phyloP scores from a whole-genome alignment of 2,113 vertebrate genomes.

The Peromyscus maniculatus region DNA sequence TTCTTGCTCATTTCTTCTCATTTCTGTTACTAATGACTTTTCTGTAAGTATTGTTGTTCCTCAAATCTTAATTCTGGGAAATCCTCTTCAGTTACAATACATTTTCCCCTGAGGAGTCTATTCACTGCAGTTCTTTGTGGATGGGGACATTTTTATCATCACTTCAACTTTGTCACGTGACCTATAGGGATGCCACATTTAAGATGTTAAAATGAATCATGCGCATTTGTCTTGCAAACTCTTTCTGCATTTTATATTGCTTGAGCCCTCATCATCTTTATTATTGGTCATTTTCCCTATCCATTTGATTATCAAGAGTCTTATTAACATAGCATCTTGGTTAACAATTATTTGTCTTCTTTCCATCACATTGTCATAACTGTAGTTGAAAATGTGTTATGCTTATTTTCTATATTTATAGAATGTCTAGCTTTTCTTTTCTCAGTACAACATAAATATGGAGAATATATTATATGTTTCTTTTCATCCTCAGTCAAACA shows the following conservation, averaged over 20 bases:
- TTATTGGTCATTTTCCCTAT: background rate
- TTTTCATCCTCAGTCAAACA: background rate
- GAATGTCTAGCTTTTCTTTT: background rate
- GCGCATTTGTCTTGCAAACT: background rate
- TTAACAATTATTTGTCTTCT: background rate
- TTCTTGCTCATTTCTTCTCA: background rate
- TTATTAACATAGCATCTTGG: background rate
- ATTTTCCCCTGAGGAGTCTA: background rate
- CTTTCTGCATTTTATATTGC: background rate
- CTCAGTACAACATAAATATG: background rate
- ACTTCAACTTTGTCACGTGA: background rate
- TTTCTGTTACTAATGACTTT: background rate
- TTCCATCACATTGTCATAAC: background rate
- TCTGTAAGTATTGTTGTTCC: background rate
- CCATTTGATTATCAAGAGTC: background rate
- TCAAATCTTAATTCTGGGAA: background rate
- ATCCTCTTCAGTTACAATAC: background rate
- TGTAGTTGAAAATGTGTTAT: background rate
- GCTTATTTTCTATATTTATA: conserved; percentile 15
- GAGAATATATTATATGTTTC: background rate
- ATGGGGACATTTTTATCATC: background rate
- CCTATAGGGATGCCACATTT: background rate
- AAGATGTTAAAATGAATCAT: background rate
- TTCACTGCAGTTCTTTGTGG: background rate
- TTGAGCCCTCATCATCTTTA: background rate